Conservation (phyloP, 1,140 invertebrate species). For the Metaphire vulgaris region DNA sequence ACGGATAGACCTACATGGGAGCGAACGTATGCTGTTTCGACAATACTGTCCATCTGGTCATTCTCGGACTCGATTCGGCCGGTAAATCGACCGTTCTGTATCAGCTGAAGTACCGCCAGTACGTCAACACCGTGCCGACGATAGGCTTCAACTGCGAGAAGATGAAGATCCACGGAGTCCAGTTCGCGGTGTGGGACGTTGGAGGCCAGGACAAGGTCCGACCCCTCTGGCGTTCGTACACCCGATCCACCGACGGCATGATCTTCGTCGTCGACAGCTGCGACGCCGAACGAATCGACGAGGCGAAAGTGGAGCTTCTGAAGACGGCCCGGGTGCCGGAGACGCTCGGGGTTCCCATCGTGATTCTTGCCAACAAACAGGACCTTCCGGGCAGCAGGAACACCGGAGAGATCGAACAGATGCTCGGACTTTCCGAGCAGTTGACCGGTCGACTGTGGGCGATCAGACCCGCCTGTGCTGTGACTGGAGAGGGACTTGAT, state of each 20-base stretch:
- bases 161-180: slow-evolving; percentile 60
- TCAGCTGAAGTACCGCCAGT: slow-evolving; percentile 92
- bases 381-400: slow-evolving; percentile 90
- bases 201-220: slow-evolving; percentile 96
- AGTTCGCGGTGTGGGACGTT: slow-evolving; percentile 72
- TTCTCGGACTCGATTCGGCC: slow-evolving; percentile 93
- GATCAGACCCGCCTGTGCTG: slow-evolving; percentile 73
- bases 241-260: slow-evolving; percentile 79
- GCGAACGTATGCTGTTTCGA: slow-evolving; percentile 28
- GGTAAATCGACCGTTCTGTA: slow-evolving; percentile 97
- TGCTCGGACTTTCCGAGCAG: slow-evolving; percentile 78
- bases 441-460: background rate
- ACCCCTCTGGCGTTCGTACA: slow-evolving; percentile 90
- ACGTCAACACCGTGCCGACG: slow-evolving; percentile 91
- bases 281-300: slow-evolving; percentile 55
- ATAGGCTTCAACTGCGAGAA: slow-evolving; percentile 98
- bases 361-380: slow-evolving; percentile 99
- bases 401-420: slow-evolving; percentile 79
- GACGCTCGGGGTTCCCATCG: slow-evolving; percentile 86
- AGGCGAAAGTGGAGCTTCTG: slow-evolving; percentile 64
- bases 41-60: slow-evolving; percentile 68
- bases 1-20: too few species aligned
- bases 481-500: slow-evolving; percentile 90
- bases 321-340: slow-evolving; percentile 86
- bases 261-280: slow-evolving; percentile 56